Evolutionary conservation across 2,797 vertebrate species (phyloP), one percentile per base, ranked within the genome.

Genomic region (Dromococcyx pavoninus): DNA sequence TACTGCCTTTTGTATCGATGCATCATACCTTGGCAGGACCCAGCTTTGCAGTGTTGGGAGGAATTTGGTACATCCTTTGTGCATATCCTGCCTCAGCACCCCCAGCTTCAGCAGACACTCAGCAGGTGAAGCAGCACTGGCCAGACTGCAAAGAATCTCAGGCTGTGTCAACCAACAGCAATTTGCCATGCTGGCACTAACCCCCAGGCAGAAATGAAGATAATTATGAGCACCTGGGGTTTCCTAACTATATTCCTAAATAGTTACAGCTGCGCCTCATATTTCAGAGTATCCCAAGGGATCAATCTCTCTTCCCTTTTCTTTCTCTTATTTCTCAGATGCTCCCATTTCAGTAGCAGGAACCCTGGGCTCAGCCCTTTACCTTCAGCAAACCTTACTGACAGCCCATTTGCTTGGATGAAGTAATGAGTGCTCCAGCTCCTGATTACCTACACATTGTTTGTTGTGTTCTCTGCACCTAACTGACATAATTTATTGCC

Each of bases 21-120:
- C 4, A 3, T n/a, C 32, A 25, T 23, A 39, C 24, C 48, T 53
- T 4, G 1, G 51, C 46, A 60, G 0, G 0, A 18, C 43, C 13
- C 3, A 4, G 9, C 75, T 89, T 60, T 43, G 23, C n/a, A 14
- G 60, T 64, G 54, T 33, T 13, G 12, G 9, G 44, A 70, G 41
- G 30, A 61, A 32, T 32, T 60, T 41, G 64, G 48, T 19, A 13
- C 25, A 24, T 24, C 11, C 18, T 30, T 50, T 12, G 28, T 54
- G n/a, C 1, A 2, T 39, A 32, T 71, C 69, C 74, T 35, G 22
- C 37, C 19, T 50, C 39, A 18, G 51, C 28, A 69, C 14, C 33
- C 17, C 17, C 44, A 44, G 46, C 53, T 61, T 21, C n/a, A 62
- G 65, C 25, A 57, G 73, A 11, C 13, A 35, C 23, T 9, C n/a